A percentile compares a stretch with the other conserved stretches of the same genome.
Conservation (phyloP, 37 sponge, comb jelly and placozoan species). For the Haliclona indistincta region DNA sequence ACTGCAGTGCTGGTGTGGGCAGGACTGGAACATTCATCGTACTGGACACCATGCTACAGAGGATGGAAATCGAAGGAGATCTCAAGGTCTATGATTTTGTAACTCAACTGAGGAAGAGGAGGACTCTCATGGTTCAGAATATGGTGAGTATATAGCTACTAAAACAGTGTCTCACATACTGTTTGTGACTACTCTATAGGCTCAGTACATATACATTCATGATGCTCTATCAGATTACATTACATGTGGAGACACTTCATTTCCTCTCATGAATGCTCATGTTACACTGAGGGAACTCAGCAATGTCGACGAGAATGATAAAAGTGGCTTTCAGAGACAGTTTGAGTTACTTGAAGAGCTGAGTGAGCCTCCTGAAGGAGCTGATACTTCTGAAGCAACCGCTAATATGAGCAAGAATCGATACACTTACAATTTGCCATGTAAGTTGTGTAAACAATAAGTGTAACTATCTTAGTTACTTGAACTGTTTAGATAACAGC, state of each 20-base stretch:
- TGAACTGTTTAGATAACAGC: constrained; percentile 42
- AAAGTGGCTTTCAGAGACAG: constrained; percentile 36
- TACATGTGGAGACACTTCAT: constrained; percentile 51
- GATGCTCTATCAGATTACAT: constrained; percentile 59
- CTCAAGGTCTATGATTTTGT: constrained; percentile 71
- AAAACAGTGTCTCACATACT: too few species aligned
- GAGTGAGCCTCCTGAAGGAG: too few species aligned
- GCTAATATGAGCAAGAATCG: too few species aligned
- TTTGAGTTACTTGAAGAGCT: constrained; percentile 15
- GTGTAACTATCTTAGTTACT: too few species aligned
- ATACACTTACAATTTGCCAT: too few species aligned
- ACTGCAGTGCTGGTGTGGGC: constrained; percentile 92
- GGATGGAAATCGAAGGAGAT: constrained; percentile 37
- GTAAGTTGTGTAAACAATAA: too few species aligned
- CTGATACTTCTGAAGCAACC: too few species aligned
- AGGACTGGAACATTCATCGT: constrained; percentile 82
- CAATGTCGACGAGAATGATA: neutral
- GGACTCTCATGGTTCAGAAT: constrained; percentile 78
- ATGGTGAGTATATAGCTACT: too few species aligned
- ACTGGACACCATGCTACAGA: constrained; percentile 78
- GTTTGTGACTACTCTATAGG: too few species aligned
- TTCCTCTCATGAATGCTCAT: neutral
- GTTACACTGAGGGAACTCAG: neutral
- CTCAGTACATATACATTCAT: constrained; percentile 66
- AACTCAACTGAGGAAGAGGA: constrained; percentile 43